phyloP scores from a whole-genome alignment of 2,113 vertebrate species.

The Neopipo cinnamomea region DNA sequence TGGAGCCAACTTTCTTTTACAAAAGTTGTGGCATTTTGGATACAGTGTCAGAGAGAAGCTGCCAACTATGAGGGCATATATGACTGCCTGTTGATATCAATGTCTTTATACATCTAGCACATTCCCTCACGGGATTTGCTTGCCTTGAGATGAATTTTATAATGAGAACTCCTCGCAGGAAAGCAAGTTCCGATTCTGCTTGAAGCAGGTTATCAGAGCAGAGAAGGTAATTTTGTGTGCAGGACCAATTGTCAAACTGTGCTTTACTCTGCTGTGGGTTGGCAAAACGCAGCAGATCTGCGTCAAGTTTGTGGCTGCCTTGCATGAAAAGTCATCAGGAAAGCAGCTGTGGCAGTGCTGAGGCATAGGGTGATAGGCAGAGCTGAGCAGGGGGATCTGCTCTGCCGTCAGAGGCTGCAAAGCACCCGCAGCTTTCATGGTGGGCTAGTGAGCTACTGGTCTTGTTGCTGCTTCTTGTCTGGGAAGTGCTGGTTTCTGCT shows the following conservation, averaged over 20 bases:
- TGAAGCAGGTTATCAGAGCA: background rate
- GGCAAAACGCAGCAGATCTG: background rate
- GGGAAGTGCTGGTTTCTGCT: background rate
- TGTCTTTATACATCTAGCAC: background rate
- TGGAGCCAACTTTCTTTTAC: background rate
- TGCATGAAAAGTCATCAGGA: background rate
- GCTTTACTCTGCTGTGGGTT: background rate
- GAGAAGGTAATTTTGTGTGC: background rate
- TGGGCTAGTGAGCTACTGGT: background rate
- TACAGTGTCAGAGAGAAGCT: background rate
- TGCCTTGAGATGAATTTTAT: background rate
- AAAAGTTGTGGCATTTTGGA: background rate
- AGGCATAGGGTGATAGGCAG: accelerated
- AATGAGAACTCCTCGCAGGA: background rate
- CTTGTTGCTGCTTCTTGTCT: background rate
- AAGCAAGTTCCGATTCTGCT: background rate
- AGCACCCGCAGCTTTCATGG: background rate
- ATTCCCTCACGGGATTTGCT: background rate
- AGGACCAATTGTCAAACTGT: background rate
- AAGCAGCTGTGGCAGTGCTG: background rate
- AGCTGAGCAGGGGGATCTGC: background rate
- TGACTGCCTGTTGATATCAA: background rate
- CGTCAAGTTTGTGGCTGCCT: background rate
- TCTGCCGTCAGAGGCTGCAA: background rate
- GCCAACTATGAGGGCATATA: background rate